Percentiles rank a stretch among this genome's conserved stretches.
phyloP scores from a whole-genome alignment of 2,113 vertebrate species.

The Epinephelus fuscoguttatus region DNA sequence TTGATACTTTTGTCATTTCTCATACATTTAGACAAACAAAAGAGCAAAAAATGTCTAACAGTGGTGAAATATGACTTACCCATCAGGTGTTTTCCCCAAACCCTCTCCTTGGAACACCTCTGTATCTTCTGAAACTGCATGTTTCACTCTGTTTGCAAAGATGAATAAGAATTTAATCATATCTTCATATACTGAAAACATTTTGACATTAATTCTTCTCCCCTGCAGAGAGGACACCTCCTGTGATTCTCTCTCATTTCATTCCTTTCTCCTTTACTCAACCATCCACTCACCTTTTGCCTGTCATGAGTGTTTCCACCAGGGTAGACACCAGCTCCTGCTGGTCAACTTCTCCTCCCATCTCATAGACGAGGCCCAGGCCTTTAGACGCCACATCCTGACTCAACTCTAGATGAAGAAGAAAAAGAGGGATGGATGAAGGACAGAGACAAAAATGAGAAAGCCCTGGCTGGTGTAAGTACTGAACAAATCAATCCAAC shows the following conservation, averaged over 20 bases:
- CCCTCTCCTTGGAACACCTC: slow-evolving; percentile 94
- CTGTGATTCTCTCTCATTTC: neutral
- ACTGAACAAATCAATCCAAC: neutral
- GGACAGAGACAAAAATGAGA: neutral
- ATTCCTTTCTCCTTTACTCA: neutral
- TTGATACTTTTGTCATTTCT: no score
- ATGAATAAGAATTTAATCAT: slow-evolving; percentile 45
- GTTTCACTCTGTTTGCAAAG: slow-evolving; percentile 87
- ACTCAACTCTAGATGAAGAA: slow-evolving; percentile 89
- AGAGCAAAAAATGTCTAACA: neutral
- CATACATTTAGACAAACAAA: no score
- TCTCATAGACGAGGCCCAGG: slow-evolving; percentile 96
- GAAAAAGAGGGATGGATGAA: neutral
- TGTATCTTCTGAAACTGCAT: slow-evolving; percentile 93
- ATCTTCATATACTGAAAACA: neutral
- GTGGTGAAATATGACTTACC: slow-evolving; percentile 82
- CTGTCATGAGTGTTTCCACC: slow-evolving; percentile 98
- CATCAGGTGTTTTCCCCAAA: slow-evolving; percentile 96
- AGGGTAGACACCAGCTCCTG: slow-evolving; percentile 95
- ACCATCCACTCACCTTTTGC: slow-evolving; percentile 89
- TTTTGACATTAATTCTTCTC: neutral
- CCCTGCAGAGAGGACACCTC: neutral
- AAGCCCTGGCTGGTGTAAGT: neutral
- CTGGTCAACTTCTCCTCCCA: slow-evolving; percentile 94
- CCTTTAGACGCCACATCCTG: slow-evolving; percentile 99